A percentile compares a stretch with the other conserved stretches of the same genome.
Conservation (phyloP, 2,113 vertebrate genomes). For the Ascaphus truei region DNA sequence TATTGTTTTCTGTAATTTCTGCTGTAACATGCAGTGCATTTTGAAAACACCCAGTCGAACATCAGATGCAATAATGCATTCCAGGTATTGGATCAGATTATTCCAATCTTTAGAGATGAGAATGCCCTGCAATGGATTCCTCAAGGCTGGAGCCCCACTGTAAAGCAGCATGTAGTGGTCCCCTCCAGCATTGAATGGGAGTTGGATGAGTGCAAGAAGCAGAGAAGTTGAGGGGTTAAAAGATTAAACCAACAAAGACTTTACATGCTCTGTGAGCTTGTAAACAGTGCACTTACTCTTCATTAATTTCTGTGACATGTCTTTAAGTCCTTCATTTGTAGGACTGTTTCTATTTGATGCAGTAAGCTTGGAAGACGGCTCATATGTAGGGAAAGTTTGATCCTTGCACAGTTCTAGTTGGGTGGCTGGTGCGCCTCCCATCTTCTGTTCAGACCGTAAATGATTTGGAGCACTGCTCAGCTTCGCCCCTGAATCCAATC, state of each 20-base stretch:
- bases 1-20: too few relatives aligned
- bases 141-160: too few relatives aligned
- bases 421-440: slow-evolving; percentile 38
- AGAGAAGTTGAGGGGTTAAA: too few relatives aligned
- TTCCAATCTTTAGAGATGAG: too few relatives aligned
- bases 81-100: too few relatives aligned
- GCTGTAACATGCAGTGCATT: too few relatives aligned
- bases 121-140: too few relatives aligned
- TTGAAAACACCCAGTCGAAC: too few relatives aligned
- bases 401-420: slow-evolving; percentile 41
- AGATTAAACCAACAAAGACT: not conserved
- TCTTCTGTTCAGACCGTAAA: slow-evolving; percentile 49
- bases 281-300: slow-evolving; percentile 78
- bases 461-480: slow-evolving; percentile 48
- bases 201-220: too few relatives aligned
- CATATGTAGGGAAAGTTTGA: slow-evolving; percentile 40
- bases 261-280: not conserved
- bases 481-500: slow-evolving; percentile 32
- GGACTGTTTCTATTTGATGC: slow-evolving; percentile 70
- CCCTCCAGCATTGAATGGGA: not conserved
- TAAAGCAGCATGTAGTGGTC: too few relatives aligned
- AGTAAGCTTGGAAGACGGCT: slow-evolving; percentile 68
- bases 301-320: slow-evolving; percentile 89
- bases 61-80: too few relatives aligned
- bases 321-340: slow-evolving; percentile 66